Conservation (phyloP, 2,113 vertebrate species). For the Onychorhynchus coronatus region DNA sequence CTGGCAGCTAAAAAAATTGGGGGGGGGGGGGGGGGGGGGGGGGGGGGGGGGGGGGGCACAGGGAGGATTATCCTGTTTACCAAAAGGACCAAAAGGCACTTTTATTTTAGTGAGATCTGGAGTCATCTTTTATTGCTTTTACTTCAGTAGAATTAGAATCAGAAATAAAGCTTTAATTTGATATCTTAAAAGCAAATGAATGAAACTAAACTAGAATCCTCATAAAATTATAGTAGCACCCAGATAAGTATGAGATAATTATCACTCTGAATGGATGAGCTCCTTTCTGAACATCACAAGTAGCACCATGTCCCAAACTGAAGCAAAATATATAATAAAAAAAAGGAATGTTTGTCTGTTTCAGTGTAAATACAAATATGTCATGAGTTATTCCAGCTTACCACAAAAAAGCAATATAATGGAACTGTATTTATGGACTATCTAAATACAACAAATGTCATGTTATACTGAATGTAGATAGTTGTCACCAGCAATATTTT, state of each 20-base stretch:
- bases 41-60: fast-evolving
- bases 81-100: not conserved
- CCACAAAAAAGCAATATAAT: not conserved
- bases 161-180: not conserved
- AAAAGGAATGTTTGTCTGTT: not conserved
- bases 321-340: not conserved
- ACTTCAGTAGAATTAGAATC: not conserved
- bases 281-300: not conserved
- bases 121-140: not conserved
- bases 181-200: not conserved
- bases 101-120: not conserved
- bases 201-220: not conserved
- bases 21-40: fast-evolving
- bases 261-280: not conserved
- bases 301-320: not conserved
- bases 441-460: not conserved
- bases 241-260: not conserved
- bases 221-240: not conserved
- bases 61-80: not conserved
- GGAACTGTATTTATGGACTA: not conserved
- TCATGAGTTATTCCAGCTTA: not conserved
- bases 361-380: not conserved
- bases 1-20: not conserved
- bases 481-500: not conserved
- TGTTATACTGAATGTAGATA: not conserved